phyloP scores from a whole-genome alignment of 2,888 invertebrate genomes.

The Torymus tubicola region DNA sequence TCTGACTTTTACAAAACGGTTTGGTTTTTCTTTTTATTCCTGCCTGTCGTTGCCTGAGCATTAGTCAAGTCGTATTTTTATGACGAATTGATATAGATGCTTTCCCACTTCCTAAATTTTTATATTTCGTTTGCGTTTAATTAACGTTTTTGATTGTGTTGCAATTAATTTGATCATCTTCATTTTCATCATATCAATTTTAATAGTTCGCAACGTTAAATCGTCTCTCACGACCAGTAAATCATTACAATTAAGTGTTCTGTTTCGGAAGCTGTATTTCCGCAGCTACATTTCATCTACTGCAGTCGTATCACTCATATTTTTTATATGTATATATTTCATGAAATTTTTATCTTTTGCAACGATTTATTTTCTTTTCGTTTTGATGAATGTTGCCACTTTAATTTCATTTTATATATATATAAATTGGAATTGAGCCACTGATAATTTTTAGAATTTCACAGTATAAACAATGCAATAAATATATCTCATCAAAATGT shows the following conservation, averaged over 20 bases:
- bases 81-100: conserved; percentile 17
- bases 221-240: conserved; percentile 28
- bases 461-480: background rate
- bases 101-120: conserved; percentile 16
- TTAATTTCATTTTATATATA: conserved; percentile 9
- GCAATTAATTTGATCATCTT: conserved; percentile 23
- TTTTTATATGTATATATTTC: conserved; percentile 11
- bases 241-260: background rate
- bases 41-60: conserved; percentile 46
- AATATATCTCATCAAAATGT: background rate
- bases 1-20: conserved; percentile 10
- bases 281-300: conserved; percentile 5
- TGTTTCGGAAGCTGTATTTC: conserved; percentile 15
- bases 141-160: conserved; percentile 44
- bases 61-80: conserved; percentile 18
- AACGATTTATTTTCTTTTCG: conserved; percentile 32
- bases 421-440: conserved; percentile 8
- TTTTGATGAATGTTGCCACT: conserved; percentile 41
- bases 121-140: conserved; percentile 16
- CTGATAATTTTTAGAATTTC: conserved; percentile 24
- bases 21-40: conserved; percentile 24
- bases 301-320: conserved; percentile 24
- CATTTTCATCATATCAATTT: conserved; percentile 21
- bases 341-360: conserved; percentile 40
- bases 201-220: conserved; percentile 14